Conservation (phyloP, 2,797 vertebrate species). For the Sternarchorhynchus goeldii region DNA sequence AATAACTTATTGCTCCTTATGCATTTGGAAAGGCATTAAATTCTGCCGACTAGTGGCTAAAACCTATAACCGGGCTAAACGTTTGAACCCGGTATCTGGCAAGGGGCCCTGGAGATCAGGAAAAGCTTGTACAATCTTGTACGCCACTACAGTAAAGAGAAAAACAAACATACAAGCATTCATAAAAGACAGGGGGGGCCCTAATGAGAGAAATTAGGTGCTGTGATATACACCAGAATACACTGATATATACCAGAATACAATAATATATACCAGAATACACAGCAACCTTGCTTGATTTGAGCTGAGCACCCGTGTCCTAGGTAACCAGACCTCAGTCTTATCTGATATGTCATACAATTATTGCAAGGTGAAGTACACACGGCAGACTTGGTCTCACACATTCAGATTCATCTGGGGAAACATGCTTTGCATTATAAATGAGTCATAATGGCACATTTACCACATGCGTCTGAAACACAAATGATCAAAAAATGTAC, state of each 20-base stretch:
- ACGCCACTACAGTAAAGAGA: neutral
- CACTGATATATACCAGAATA: too few relatives aligned
- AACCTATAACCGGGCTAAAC: slow-evolving; percentile 1
- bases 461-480: neutral
- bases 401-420: neutral
- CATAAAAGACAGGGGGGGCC: neutral
- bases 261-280: neutral
- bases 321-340: neutral
- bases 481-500: too few relatives aligned
- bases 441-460: neutral
- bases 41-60: slow-evolving; percentile 8
- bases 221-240: too few relatives aligned
- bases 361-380: neutral
- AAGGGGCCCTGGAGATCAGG: too few relatives aligned
- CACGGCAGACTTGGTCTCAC: neutral
- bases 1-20: too few relatives aligned
- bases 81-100: neutral
- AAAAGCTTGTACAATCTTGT: neutral
- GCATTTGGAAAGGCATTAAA: neutral
- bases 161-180: too few relatives aligned
- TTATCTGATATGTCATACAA: neutral
- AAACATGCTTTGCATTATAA: neutral
- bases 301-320: neutral
- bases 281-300: neutral
- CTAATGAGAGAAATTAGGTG: neutral